Evolutionary conservation across 2,888 invertebrate species (phyloP).

Genomic region (Ectobius pallidus): DNA sequence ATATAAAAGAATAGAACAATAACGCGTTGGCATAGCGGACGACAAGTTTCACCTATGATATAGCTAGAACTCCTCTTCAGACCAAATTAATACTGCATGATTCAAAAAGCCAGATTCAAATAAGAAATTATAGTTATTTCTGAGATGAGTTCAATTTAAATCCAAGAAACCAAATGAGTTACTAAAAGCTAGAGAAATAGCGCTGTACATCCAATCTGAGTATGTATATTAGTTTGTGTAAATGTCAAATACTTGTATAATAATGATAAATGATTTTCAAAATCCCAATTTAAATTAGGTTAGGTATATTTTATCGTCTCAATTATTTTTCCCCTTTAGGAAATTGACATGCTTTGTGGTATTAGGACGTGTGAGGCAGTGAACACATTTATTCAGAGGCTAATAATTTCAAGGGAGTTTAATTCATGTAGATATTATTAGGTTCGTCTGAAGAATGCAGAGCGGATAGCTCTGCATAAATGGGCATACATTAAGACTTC

Average conservation of each 20-base stretch:
- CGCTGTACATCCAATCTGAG: not conserved
- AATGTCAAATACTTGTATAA: not conserved
- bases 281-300: not conserved
- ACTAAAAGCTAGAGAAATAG: not conserved
- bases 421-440: too few relatives aligned
- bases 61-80: not conserved
- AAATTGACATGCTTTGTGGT: too few relatives aligned
- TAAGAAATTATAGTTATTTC: not conserved
- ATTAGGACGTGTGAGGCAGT: too few relatives aligned
- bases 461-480: too few relatives aligned
- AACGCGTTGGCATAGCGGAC: not conserved
- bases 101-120: not conserved
- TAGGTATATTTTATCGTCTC: not conserved
- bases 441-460: too few relatives aligned
- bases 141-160: not conserved
- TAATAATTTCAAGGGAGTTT: too few relatives aligned
- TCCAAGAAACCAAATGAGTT: not conserved
- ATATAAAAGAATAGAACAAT: conserved; percentile 2
- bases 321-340: not conserved
- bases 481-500: too few relatives aligned
- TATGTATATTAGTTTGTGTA: not conserved
- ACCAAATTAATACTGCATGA: not conserved
- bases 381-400: too few relatives aligned
- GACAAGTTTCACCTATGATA: not conserved
- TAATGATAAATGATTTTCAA: not conserved